Conservation (phyloP, 1,140 invertebrate species). For the Aleiodes sp. region DNA sequence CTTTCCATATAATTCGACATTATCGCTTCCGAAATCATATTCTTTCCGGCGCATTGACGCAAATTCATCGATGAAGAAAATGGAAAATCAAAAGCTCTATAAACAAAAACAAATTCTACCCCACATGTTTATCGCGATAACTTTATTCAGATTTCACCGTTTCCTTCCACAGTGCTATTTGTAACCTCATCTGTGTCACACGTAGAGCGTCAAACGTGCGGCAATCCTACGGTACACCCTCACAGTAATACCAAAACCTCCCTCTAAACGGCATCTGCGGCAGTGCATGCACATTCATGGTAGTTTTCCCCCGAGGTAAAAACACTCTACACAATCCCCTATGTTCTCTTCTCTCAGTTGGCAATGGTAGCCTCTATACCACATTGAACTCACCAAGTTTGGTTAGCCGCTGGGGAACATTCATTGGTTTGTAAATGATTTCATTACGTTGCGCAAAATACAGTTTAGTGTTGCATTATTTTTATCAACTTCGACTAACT, state of each 20-base stretch:
- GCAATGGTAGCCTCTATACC: constrained; percentile 30
- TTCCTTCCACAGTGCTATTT: background rate
- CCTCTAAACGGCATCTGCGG: background rate
- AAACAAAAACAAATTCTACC: too few relatives aligned
- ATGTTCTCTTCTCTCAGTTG: background rate
- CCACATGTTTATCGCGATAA: background rate
- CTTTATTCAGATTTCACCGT: background rate
- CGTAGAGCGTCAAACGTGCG: constrained; percentile 26
- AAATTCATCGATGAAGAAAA: too few relatives aligned
- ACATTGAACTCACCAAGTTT: constrained; percentile 48
- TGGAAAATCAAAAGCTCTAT: too few relatives aligned
- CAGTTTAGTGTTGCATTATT: constrained; percentile 22
- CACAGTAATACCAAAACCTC: constrained; percentile 13
- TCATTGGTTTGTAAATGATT: constrained; percentile 53
- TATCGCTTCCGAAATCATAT: too few relatives aligned
- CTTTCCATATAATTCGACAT: too few relatives aligned
- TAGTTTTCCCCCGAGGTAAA: constrained; percentile 24
- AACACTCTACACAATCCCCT: background rate
- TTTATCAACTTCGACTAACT: too few relatives aligned
- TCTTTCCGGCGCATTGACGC: too few relatives aligned
- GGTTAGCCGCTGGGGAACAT: constrained; percentile 44
- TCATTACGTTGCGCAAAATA: constrained; percentile 44
- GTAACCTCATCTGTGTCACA: constrained; percentile 22
- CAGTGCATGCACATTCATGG: constrained; percentile 13
- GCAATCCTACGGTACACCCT: constrained; percentile 18